phyloP scores from a whole-genome alignment of 2,888 invertebrate genomes.

The Homarus gammarus region DNA sequence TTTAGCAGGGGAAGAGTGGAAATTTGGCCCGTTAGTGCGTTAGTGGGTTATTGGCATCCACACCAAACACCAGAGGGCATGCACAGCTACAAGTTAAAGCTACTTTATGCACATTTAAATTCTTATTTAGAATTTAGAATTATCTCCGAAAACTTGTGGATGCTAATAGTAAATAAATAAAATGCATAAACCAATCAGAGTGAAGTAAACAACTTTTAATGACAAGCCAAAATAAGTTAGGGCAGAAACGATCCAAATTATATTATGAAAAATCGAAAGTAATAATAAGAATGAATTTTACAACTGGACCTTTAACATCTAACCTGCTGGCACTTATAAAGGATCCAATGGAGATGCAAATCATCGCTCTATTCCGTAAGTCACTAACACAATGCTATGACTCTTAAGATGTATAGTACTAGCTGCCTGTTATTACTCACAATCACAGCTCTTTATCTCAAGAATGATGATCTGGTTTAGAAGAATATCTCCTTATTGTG shows the following conservation, averaged over 20 bases:
- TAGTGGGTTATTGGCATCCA: constrained; percentile 33
- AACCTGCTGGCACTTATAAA: no score
- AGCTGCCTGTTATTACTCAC: no score
- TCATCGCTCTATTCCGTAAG: no score
- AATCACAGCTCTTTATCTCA: no score
- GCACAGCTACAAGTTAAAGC: constrained; percentile 13
- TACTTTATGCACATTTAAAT: neutral
- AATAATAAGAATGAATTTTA: no score
- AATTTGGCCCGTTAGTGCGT: constrained; percentile 60
- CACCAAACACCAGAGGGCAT: constrained; percentile 54
- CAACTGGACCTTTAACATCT: no score
- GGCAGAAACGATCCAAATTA: neutral
- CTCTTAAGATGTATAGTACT: no score
- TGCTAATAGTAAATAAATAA: neutral
- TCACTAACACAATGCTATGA: no score
- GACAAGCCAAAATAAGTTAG: neutral
- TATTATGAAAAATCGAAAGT: neutral
- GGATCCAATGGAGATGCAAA: no score
- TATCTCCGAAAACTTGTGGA: neutral
- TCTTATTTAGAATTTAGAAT: neutral
- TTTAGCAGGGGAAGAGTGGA: constrained; percentile 50
- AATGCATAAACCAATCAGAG: neutral
- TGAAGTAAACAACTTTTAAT: neutral
- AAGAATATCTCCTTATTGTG: no score
- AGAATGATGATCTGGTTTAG: no score